phyloP scores from a whole-genome alignment of 2,888 invertebrate species.

The Dynastes tityus region DNA sequence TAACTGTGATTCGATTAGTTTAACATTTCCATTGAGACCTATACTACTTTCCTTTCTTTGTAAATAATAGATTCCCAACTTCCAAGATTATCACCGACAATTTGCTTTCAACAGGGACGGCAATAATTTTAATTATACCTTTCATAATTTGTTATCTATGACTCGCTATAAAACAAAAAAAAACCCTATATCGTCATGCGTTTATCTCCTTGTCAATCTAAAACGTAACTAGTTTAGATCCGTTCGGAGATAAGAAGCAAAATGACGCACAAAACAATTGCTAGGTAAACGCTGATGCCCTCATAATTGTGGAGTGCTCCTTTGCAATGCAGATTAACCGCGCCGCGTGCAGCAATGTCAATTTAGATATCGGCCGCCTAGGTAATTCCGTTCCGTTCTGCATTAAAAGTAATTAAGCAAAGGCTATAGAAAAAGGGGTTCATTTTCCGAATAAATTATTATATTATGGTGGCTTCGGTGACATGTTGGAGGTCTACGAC shows the following conservation, averaged over 20 bases:
- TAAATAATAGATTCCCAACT: too few species aligned
- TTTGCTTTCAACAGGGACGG: too few species aligned
- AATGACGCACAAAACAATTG: constrained; percentile 58
- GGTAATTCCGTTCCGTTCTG: too few species aligned
- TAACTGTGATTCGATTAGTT: too few species aligned
- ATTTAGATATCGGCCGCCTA: not conserved
- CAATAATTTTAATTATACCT: too few species aligned
- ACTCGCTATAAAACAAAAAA: not conserved
- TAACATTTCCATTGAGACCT: too few species aligned
- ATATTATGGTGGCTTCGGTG: too few species aligned
- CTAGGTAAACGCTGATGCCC: constrained; percentile 48
- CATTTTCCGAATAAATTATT: too few species aligned
- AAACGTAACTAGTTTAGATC: constrained; percentile 69
- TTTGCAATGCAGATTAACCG: constrained; percentile 36
- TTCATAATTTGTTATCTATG: too few species aligned
- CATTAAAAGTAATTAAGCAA: constrained; percentile 4
- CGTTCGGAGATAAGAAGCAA: constrained; percentile 61
- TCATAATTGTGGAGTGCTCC: constrained; percentile 27
- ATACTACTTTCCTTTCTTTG: too few species aligned
- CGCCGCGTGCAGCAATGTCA: not conserved
- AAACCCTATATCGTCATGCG: constrained; percentile 15
- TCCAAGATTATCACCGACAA: too few species aligned
- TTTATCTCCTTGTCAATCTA: constrained; percentile 63
- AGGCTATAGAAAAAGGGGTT: not conserved
- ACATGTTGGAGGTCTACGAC: too few species aligned